phyloP scores from a whole-genome alignment of 2,113 vertebrate species.

The Zosterops lateralis region DNA sequence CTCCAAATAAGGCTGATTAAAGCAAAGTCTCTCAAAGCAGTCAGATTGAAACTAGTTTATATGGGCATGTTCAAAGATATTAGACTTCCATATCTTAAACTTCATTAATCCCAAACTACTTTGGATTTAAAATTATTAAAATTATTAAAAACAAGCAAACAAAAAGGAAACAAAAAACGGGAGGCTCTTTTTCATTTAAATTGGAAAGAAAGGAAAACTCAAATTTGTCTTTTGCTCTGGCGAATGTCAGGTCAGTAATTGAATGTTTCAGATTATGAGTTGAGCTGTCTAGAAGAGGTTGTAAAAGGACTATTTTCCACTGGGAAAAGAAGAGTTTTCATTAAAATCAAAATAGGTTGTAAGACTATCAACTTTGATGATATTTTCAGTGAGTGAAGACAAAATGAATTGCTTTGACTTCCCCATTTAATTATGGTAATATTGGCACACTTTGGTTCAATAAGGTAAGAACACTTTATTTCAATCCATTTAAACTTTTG shows the following conservation, averaged over 20 bases:
- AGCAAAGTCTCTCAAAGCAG: background rate
- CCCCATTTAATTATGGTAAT: slow-evolving; percentile 30
- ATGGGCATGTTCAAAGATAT: background rate
- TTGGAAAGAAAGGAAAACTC: background rate
- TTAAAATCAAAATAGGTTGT: slow-evolving; percentile 36
- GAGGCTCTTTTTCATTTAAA: slow-evolving; percentile 4
- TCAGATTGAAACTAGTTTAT: background rate
- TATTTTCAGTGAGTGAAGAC: slow-evolving; percentile 26
- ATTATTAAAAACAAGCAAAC: slow-evolving; percentile 6
- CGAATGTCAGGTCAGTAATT: slow-evolving; percentile 52
- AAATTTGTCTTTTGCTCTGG: slow-evolving; percentile 23
- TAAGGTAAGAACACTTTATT: slow-evolving; percentile 9
- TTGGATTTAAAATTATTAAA: background rate
- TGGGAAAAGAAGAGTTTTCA: slow-evolving; percentile 28
- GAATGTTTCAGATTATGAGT: slow-evolving; percentile 39
- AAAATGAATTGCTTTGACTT: slow-evolving; percentile 26
- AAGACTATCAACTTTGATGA: slow-evolving; percentile 30
- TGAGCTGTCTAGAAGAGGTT: slow-evolving; percentile 13
- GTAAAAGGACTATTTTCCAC: slow-evolving; percentile 39
- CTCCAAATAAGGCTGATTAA: background rate
- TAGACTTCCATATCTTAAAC: background rate
- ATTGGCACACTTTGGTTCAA: slow-evolving; percentile 9
- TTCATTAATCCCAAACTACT: background rate
- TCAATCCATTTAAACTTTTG: slow-evolving; percentile 25
- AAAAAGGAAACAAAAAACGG: background rate